Conservation (phyloP, 2,797 vertebrate genomes). For the Spinibarbus caldwelli region DNA sequence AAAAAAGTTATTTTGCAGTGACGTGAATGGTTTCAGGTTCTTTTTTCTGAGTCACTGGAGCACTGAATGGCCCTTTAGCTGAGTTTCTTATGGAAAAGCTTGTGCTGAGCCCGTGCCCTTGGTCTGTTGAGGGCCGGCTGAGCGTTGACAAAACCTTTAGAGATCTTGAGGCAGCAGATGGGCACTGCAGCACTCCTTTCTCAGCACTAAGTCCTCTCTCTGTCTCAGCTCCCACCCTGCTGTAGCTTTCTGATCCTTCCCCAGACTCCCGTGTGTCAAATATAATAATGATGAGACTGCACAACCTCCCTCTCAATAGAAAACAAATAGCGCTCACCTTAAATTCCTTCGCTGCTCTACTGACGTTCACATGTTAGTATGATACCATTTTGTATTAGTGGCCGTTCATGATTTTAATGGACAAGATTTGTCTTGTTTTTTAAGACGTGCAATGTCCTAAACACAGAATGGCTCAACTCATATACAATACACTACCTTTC, state of each 20-base stretch:
- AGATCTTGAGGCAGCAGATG: constrained; percentile 34
- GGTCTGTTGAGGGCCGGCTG: constrained; percentile 2
- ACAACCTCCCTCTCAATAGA: constrained; percentile 1
- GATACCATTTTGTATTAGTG: neutral
- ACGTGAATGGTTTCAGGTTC: neutral
- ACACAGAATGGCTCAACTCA: neutral
- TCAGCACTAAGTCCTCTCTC: constrained; percentile 46
- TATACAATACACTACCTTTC: neutral
- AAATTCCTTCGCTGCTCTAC: constrained; percentile 17
- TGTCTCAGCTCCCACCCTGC: constrained; percentile 19
- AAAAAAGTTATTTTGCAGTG: neutral
- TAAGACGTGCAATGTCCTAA: neutral
- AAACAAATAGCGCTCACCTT: constrained; percentile 19
- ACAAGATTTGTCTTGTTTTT: neutral
- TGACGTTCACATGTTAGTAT: neutral
- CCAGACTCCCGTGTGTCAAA: constrained; percentile 1
- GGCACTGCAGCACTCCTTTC: constrained; percentile 48
- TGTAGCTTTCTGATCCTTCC: neutral
- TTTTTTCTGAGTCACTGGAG: neutral
- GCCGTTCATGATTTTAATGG: neutral
- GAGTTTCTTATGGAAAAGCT: constrained; percentile 2
- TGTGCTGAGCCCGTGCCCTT: constrained; percentile 15
- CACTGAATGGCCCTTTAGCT: neutral
- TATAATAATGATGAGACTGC: constrained; percentile 9
- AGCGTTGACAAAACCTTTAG: constrained; percentile 20